Percentiles rank a stretch among this genome's conserved stretches.
Conservation (phyloP, 1,140 invertebrate species). For the Bicyclus anynana region DNA sequence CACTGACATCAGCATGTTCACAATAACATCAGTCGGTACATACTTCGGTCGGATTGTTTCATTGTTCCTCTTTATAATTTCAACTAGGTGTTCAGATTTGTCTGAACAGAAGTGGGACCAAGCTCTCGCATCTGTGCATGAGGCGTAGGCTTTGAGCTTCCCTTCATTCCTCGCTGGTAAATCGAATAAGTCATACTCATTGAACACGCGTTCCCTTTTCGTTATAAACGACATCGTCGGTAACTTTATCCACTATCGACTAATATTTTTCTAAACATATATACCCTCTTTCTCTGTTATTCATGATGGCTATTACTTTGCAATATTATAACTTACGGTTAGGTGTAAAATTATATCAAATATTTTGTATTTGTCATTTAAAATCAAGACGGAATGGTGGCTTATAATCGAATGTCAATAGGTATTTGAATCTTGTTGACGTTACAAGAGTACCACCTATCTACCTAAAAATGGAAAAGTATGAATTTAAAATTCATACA, state of each 20-base stretch:
- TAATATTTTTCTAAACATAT: slow-evolving; percentile 40
- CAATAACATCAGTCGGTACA: slow-evolving; percentile 69
- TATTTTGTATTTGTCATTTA: slow-evolving; percentile 55
- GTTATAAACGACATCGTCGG: slow-evolving; percentile 66
- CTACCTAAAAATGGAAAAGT: slow-evolving; percentile 1
- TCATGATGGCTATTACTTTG: slow-evolving; percentile 48
- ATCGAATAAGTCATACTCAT: slow-evolving; percentile 57
- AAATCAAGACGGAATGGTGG: slow-evolving; percentile 54
- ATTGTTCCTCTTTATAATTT: slow-evolving; percentile 67
- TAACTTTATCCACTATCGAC: slow-evolving; percentile 31
- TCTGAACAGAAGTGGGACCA: slow-evolving; percentile 67
- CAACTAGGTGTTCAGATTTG: slow-evolving; percentile 64
- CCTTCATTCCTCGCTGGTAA: slow-evolving; percentile 65
- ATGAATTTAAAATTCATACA: neutral
- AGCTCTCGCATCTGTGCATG: slow-evolving; percentile 67
- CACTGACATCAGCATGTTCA: slow-evolving; percentile 66
- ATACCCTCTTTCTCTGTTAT: slow-evolving; percentile 36
- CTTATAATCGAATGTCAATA: slow-evolving; percentile 58
- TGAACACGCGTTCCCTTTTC: slow-evolving; percentile 67
- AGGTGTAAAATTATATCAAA: slow-evolving; percentile 62
- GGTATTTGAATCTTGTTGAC: slow-evolving; percentile 3
- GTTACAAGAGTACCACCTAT: too few species aligned
- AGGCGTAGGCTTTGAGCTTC: slow-evolving; percentile 64
- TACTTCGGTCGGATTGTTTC: slow-evolving; percentile 58
- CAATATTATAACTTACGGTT: slow-evolving; percentile 38